phyloP scores from a whole-genome alignment of 2,797 vertebrate species.

The Sphenopsis melanotis region DNA sequence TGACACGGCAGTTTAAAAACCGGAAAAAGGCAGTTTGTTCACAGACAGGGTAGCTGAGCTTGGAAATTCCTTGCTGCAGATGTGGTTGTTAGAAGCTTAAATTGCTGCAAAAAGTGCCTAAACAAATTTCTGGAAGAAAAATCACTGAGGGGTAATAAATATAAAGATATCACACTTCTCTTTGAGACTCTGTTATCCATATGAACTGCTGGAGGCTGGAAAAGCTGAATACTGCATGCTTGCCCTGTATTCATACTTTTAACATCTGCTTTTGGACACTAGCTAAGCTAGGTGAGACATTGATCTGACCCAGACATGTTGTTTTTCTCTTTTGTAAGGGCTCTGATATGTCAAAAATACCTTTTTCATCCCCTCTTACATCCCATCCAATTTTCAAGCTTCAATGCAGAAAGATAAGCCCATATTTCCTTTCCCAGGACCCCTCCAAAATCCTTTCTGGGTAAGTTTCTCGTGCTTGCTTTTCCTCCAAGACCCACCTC shows the following conservation, averaged over 20 bases:
- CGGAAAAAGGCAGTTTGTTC: background rate
- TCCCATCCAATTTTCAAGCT: background rate
- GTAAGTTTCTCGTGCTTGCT: background rate
- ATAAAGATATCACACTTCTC: background rate
- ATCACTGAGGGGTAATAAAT: background rate
- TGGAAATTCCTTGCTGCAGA: slow-evolving; percentile 12
- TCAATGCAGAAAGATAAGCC: background rate
- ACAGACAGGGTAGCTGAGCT: background rate
- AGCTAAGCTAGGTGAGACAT: background rate
- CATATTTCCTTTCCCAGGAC: background rate
- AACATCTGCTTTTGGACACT: background rate
- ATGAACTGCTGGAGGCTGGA: background rate
- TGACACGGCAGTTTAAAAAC: background rate
- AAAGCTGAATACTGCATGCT: background rate
- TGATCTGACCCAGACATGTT: background rate
- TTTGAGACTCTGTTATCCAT: background rate
- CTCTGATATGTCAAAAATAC: background rate
- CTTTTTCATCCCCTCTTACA: background rate
- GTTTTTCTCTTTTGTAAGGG: background rate
- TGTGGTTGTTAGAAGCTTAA: background rate
- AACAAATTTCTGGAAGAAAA: background rate
- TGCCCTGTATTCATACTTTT: background rate
- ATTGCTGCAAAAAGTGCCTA: background rate
- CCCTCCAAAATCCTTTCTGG: background rate
- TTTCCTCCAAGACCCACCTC: background rate